Evolutionary conservation across 1,140 invertebrate genomes (phyloP).

Genomic region (Brachionus paranguensis): DNA sequence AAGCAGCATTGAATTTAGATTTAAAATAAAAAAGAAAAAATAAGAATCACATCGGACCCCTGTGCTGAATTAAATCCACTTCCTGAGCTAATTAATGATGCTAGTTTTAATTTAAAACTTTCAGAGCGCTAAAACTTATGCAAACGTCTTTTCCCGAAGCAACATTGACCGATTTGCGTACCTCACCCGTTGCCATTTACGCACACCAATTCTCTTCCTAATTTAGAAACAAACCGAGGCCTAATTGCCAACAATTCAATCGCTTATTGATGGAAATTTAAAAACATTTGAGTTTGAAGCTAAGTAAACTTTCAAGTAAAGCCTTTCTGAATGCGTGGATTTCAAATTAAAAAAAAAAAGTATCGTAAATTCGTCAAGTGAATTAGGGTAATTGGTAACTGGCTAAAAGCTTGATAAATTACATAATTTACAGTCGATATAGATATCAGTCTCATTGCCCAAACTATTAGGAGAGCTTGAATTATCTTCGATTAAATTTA

Average conservation of each 20-base stretch:
- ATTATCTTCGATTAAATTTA: conserved; percentile 31
- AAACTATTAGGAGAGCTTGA: background rate
- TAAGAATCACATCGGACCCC: conserved; percentile 6
- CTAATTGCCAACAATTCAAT: background rate
- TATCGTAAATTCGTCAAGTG: background rate
- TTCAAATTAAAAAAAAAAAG: background rate
- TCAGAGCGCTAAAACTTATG: background rate
- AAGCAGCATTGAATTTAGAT: background rate
- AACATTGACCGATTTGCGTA: background rate
- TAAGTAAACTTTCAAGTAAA: background rate
- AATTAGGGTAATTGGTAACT: background rate
- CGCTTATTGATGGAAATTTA: background rate
- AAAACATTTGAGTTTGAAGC: background rate
- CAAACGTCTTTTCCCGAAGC: background rate
- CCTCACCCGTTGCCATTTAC: background rate
- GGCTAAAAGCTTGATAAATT: conserved; percentile 18
- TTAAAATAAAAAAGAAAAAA: background rate
- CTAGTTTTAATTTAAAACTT: background rate
- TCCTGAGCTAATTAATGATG: background rate
- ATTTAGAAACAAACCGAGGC: background rate
- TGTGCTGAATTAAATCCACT: conserved; percentile 7
- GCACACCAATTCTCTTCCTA: background rate
- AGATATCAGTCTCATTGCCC: background rate
- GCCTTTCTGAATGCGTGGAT: background rate
- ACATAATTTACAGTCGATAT: conserved; percentile 28